A percentile compares a stretch with the other conserved stretches of the same genome.
Conservation (phyloP, 1,140 invertebrate species). For the Camponotus pennsylvanicus region DNA sequence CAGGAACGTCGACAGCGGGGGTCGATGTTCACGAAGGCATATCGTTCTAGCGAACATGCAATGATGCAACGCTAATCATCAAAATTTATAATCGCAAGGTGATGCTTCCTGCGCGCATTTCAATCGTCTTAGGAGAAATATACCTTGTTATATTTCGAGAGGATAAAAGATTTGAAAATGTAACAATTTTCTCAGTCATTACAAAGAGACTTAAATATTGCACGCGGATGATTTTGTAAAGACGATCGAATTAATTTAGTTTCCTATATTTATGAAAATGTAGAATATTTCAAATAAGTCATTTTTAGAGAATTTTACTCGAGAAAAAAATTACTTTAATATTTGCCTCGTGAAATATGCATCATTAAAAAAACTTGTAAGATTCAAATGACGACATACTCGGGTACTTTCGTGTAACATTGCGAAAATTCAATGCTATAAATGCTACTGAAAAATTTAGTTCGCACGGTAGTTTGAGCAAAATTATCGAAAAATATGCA, state of each 20-base stretch:
- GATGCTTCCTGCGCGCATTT: background rate
- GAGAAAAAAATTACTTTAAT: background rate
- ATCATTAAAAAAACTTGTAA: background rate
- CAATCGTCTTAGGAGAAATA: background rate
- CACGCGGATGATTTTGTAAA: background rate
- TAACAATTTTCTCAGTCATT: background rate
- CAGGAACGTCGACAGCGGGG: conserved; percentile 71
- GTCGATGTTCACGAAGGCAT: conserved; percentile 72
- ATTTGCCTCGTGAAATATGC: no score
- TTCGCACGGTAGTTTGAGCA: background rate
- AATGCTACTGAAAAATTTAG: conserved; percentile 21
- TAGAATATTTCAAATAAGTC: background rate
- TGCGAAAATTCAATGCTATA: conserved; percentile 31
- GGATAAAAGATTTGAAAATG: background rate
- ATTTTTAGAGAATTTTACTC: background rate
- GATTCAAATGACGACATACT: conserved; percentile 23
- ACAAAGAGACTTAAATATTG: background rate
- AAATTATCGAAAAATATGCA: conserved; percentile 53
- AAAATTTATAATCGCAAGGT: conserved; percentile 2
- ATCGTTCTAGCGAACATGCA: conserved; percentile 79
- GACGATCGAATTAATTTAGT: background rate
- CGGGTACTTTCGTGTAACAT: conserved; percentile 22
- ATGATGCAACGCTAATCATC: conserved; percentile 70
- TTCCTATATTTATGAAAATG: background rate
- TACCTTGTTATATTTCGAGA: background rate